Evolutionary conservation across 2,113 vertebrate species (phyloP), one percentile per base, ranked within the genome.

Genomic region (Hemicordylus capensis): DNA sequence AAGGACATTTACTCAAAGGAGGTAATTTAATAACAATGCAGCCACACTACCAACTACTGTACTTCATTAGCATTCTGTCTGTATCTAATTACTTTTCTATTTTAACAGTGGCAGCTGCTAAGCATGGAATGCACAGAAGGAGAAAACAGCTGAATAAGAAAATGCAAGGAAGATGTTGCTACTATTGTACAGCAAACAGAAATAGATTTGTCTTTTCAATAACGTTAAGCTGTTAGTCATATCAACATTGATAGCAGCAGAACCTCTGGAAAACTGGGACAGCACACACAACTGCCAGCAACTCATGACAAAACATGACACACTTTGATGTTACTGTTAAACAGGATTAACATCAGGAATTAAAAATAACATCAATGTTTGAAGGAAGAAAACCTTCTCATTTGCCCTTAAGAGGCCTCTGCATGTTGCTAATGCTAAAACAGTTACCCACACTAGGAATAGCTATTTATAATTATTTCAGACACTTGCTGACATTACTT

Each of bases 281-380:
- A 93, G 87, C 74, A 80, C 12, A 80, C 86, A 90, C 80, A 85
- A 81, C 88, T 88, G 82, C 87, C 86, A 87, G 88, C 79, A 76
- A 83, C 87, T 89, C 89, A 85, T 79, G 80, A 92, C 80, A 88
- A 83, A 89, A 85, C 72, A 86, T 26, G 70, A 83, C 85, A 83
- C 17, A 3, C 17, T 67, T 54, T 26, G 82, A 91, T 86, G 86
- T 54, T 79, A 91, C 59, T 89, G 89, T 88, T 93, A 81, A 92
- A 93, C 1, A 85, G 64, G 76, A 94, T 90, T 92, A 93, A 85
- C 67, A 85, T 91, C 90, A 93, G 89, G 83, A 93, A 93, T 88
- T 92, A 89, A 93, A 94, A 95, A 89, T 83, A 94, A 87, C 83
- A 76, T 84, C 84, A 63, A 84, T 56, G 28, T 86, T 90, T 79